Conservation (phyloP, 2,113 vertebrate species). For the Eudyptes chrysolophus region DNA sequence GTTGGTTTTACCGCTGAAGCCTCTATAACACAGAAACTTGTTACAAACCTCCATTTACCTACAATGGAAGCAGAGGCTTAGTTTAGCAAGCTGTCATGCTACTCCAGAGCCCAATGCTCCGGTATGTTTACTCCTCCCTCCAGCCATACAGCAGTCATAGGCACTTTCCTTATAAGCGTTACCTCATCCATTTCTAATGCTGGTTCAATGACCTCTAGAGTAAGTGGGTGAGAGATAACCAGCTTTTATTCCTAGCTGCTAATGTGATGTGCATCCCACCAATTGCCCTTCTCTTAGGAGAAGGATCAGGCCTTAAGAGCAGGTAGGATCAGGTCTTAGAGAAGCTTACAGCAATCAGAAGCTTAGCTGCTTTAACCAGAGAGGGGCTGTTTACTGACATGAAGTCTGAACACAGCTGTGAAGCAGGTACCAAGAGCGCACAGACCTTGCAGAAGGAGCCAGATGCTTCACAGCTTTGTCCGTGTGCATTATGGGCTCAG, state of each 20-base stretch:
- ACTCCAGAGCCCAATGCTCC: background rate
- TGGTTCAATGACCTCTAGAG: background rate
- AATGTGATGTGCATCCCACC: background rate
- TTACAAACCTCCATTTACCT: background rate
- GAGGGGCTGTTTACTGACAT: background rate
- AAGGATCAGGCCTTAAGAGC: conserved; percentile 13
- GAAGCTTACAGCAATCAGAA: conserved; percentile 31
- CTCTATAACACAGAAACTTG: background rate
- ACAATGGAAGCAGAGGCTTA: background rate
- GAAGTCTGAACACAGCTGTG: background rate
- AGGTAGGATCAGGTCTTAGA: conserved; percentile 25
- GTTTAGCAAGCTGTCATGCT: background rate
- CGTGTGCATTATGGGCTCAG: background rate
- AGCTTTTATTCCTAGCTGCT: conserved; percentile 36
- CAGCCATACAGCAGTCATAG: background rate
- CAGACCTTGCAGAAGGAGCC: background rate
- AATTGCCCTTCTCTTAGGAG: conserved; percentile 17
- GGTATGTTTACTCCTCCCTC: background rate
- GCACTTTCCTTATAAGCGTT: background rate
- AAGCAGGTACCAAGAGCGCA: background rate
- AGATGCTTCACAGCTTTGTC: background rate
- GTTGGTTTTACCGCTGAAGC: background rate
- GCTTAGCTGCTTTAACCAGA: conserved; percentile 15
- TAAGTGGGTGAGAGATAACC: conserved; percentile 15
- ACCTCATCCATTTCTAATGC: conserved; percentile 19